Conservation (phyloP, 1,140 invertebrate genomes). For the Anthonomus grandis region DNA sequence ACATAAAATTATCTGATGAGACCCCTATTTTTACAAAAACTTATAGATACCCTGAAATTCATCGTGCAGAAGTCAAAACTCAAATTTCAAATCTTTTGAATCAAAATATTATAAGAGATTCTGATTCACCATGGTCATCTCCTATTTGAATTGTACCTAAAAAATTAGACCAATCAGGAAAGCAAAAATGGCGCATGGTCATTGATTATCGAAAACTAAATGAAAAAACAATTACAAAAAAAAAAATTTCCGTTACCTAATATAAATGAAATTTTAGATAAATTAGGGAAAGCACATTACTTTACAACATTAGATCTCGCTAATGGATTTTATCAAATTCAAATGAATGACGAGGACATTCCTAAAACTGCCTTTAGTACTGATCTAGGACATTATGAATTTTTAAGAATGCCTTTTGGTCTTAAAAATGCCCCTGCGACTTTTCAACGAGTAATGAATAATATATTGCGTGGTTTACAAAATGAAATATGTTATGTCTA, state of each 20-base stretch:
- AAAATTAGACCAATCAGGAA: no score
- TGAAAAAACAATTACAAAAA: constrained; percentile 48
- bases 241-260: constrained; percentile 53
- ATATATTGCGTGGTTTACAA: constrained; percentile 40
- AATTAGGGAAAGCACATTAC: constrained; percentile 39
- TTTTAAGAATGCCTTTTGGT: constrained; percentile 45
- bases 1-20: no score
- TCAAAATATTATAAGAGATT: no score
- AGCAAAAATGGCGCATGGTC: constrained; percentile 44
- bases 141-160: no score
- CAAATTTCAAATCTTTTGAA: no score
- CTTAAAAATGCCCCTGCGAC: constrained; percentile 48
- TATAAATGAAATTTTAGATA: constrained; percentile 47
- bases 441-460: constrained; percentile 50
- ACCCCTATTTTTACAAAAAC: no score
- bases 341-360: constrained; percentile 38
- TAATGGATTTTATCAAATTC: constrained; percentile 52
- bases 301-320: constrained; percentile 50
- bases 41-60: no score
- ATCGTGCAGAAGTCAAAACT: no score
- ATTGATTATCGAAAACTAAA: constrained; percentile 50
- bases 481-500: constrained; percentile 31
- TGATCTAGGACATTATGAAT: constrained; percentile 46
- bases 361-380: constrained; percentile 47
- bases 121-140: no score